These are phyloP conservation scores for Phaethon lepturus DNA, from an alignment of 2,113 vertebrate species.

Conservation along the genomic window DNA sequence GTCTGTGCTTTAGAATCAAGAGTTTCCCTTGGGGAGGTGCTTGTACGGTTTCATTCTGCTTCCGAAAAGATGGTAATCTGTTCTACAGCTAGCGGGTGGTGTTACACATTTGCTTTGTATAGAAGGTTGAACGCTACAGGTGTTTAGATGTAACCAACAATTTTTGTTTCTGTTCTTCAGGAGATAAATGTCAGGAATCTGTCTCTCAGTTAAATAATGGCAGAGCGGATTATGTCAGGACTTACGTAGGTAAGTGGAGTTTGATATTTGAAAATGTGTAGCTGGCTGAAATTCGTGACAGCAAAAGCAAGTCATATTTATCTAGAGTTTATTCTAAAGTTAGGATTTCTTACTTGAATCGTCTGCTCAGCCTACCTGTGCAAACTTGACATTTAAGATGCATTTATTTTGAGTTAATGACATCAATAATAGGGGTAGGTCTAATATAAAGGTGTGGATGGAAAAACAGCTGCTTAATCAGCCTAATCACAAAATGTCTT, in stretches of 20 bases:
- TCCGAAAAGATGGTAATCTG: background rate
- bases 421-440: background rate
- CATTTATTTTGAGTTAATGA: background rate
- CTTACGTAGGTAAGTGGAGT: background rate
- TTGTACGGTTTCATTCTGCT: background rate
- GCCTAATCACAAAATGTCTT: background rate
- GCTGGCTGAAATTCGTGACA: background rate
- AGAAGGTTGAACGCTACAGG: background rate
- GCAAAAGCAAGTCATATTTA: background rate
- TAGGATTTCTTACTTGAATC: background rate
- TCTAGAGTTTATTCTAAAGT: background rate
- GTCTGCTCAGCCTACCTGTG: background rate
- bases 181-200: background rate
- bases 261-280: background rate
- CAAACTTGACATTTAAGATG: background rate
- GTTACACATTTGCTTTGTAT: background rate
- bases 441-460: background rate
- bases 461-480: background rate
- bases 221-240: background rate
- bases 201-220: background rate
- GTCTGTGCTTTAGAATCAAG: background rate
- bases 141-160: background rate
- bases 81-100: background rate
- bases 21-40: background rate
- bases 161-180: background rate